Percentiles rank a stretch among this genome's conserved stretches.
phyloP scores from a whole-genome alignment of 92 coral and sea anemone species.

The Isaurus tuberculatus region DNA sequence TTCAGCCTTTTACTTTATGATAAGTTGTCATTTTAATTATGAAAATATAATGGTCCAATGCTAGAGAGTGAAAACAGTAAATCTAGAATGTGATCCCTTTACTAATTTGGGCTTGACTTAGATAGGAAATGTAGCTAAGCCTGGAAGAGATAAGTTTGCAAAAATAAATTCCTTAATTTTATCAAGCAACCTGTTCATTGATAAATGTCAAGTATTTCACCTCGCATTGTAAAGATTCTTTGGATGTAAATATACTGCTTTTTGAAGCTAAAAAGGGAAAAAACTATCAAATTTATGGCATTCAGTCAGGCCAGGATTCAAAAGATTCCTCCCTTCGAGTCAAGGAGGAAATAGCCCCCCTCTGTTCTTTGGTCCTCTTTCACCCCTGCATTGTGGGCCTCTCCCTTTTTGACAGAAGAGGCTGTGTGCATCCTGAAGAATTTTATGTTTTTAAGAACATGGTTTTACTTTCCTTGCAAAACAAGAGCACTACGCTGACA shows the following conservation, averaged over 20 bases:
- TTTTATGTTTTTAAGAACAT: too few species aligned
- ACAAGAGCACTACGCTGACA: too few species aligned
- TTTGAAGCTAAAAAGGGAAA: constrained; percentile 6
- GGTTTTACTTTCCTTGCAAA: too few species aligned
- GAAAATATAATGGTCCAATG: too few species aligned
- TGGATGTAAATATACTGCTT: constrained; percentile 18
- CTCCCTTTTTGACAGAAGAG: too few species aligned
- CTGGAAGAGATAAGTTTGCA: constrained; percentile 8
- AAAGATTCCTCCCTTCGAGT: constrained; percentile 17
- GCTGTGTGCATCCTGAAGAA: too few species aligned
- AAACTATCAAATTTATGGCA: constrained; percentile 8
- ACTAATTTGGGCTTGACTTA: too few species aligned
- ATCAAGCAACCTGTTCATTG: background rate
- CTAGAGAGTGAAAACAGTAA: too few species aligned
- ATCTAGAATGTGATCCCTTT: too few species aligned
- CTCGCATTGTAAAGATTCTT: constrained; percentile 9
- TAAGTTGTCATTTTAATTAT: too few species aligned
- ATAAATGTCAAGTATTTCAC: constrained; percentile 17
- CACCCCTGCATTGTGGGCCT: constrained; percentile 6
- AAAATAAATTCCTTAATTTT: constrained; percentile 1
- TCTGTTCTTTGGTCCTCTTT: background rate
- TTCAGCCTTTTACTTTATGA: too few species aligned
- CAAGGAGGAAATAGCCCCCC: constrained; percentile 8
- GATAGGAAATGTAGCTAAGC: background rate
- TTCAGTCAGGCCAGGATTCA: constrained; percentile 11